A percentile compares a stretch with the other conserved stretches of the same genome.
These are phyloP conservation scores for Campopleginae sp. DNA, from an alignment of 2,888 invertebrate genomes.

Conservation along the genomic window DNA sequence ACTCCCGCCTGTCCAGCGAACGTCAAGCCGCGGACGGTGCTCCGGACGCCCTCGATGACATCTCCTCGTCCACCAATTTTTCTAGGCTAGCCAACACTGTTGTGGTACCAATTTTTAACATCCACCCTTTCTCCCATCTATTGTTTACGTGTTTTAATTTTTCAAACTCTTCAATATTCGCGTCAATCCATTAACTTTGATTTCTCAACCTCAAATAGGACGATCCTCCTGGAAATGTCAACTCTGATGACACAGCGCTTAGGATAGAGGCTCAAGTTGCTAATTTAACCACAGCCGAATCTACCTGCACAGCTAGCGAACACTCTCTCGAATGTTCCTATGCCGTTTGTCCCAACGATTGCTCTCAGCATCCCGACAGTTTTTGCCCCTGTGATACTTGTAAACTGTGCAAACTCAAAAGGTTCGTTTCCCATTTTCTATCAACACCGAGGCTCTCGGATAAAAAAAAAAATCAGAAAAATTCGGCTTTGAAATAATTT, in stretches of 20 bases:
- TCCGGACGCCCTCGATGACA: constrained; percentile 66
- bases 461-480: neutral
- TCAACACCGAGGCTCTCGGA: neutral
- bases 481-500: neutral
- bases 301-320: constrained; percentile 3
- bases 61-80: constrained; percentile 67
- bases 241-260: constrained; percentile 28
- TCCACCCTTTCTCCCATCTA: neutral
- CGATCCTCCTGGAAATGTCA: constrained; percentile 34
- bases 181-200: neutral
- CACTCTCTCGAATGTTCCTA: constrained; percentile 17
- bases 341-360: constrained; percentile 33
- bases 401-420: constrained; percentile 74
- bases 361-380: constrained; percentile 69
- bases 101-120: constrained; percentile 46
- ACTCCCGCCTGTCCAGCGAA: constrained; percentile 54
- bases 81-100: constrained; percentile 65
- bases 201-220: neutral
- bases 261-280: constrained; percentile 39
- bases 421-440: constrained; percentile 69
- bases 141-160: neutral
- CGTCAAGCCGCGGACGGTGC: constrained; percentile 68
- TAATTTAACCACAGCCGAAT: constrained; percentile 8
- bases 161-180: neutral
- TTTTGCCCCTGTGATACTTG: constrained; percentile 78